Evolutionary conservation across 1,140 invertebrate species (phyloP).

Genomic region (Galleria mellonella): DNA sequence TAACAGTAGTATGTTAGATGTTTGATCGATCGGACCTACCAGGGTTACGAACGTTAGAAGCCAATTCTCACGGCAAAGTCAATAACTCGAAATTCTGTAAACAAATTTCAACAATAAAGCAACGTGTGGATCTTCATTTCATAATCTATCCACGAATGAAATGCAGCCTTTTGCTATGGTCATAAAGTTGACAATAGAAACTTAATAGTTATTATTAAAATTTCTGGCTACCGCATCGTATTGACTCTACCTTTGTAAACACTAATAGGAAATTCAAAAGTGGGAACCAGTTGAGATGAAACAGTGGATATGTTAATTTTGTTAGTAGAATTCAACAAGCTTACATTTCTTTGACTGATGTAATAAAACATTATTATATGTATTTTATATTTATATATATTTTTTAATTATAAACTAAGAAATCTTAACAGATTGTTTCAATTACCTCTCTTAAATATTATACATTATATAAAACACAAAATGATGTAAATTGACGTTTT

Average conservation of each 20-base stretch:
- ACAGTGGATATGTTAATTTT: slow-evolving; percentile 64
- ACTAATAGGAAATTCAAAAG: slow-evolving; percentile 49
- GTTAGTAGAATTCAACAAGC: slow-evolving; percentile 20
- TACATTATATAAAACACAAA: too few species aligned
- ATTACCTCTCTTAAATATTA: too few species aligned
- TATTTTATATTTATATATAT: too few species aligned
- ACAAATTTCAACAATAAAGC: slow-evolving; percentile 18
- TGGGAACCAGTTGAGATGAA: slow-evolving; percentile 60
- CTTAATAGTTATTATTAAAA: slow-evolving; percentile 2
- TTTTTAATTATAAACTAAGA: too few species aligned
- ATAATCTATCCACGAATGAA: slow-evolving; percentile 3
- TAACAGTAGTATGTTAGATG: slow-evolving; percentile 45
- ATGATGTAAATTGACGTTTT: too few species aligned
- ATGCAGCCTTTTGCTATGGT: background rate
- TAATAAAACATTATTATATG: too few species aligned
- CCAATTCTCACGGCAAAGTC: slow-evolving; percentile 39
- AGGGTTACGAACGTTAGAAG: slow-evolving; percentile 46
- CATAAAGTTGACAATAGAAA: slow-evolving; percentile 4
- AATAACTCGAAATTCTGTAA: slow-evolving; percentile 45
- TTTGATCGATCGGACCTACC: slow-evolving; percentile 48
- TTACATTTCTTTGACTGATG: too few species aligned
- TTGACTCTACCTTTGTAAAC: slow-evolving; percentile 54
- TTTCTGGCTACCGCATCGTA: slow-evolving; percentile 22
- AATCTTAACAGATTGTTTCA: too few species aligned
- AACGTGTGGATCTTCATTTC: slow-evolving; percentile 16